A percentile compares a stretch with the other conserved stretches of the same genome.
Conservation (phyloP, 2,113 vertebrate species). For the Psettodes erumei region DNA sequence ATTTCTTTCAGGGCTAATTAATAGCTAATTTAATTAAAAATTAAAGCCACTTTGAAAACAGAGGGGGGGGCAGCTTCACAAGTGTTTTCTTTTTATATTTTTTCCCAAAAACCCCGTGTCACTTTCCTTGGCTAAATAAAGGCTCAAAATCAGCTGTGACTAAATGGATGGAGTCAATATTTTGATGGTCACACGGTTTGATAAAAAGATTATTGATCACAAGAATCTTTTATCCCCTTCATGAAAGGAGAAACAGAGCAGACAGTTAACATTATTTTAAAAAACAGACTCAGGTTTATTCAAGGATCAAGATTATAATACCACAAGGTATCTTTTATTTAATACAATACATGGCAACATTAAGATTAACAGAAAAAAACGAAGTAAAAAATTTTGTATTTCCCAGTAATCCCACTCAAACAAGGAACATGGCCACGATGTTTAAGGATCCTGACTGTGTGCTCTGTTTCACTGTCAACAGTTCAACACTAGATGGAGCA, state of each 20-base stretch:
- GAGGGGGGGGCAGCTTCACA: background rate
- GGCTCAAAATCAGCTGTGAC: background rate
- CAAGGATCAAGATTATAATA: background rate
- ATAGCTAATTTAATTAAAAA: too few species aligned
- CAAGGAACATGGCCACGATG: background rate
- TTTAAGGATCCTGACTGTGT: background rate
- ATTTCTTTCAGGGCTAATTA: too few species aligned
- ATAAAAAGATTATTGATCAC: background rate
- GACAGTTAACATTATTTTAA: background rate
- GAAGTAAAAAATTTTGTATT: too few species aligned
- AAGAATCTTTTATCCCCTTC: background rate
- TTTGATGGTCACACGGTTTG: background rate
- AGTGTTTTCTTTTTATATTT: background rate
- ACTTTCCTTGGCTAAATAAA: background rate
- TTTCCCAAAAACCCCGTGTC: background rate
- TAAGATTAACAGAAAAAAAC: background rate
- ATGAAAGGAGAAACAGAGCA: background rate
- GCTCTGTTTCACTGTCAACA: conserved; percentile 7
- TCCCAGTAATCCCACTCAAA: background rate
- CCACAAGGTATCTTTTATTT: background rate
- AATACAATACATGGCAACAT: background rate
- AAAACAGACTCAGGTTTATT: background rate
- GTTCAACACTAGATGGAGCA: conserved; percentile 67
- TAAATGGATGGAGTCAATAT: background rate
- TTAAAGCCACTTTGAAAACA: background rate